Evolutionary conservation across 2,888 invertebrate species (phyloP), one percentile per base, ranked within the genome.

Genomic region (Pterostichus niger): DNA sequence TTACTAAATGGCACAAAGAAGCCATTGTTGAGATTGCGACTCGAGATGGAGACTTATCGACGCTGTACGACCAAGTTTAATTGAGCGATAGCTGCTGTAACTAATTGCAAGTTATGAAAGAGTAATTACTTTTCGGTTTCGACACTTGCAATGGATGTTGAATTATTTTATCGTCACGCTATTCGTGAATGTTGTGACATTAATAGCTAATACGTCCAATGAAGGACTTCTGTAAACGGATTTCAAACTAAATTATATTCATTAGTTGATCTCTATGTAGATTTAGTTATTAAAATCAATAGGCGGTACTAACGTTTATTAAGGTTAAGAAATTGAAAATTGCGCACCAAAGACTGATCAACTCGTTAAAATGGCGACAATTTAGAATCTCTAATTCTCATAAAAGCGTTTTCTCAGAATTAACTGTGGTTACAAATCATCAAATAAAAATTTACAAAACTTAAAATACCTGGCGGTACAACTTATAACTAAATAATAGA

Each of bases 151-250:
- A 40, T 40, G 6, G 40, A 40, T 40, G 40, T 40, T 40, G 40
- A 13, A 52, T 52, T 52, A 52, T 52, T 52, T 52, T 52, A 52
- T 52, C 52, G 52, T 52, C 52, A 52, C 52, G 52, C 52, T 52
- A 13, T 52, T 52, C n/a, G 52, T 52, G 13, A 52, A 52, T 52
- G 52, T 52, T 52, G 52, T 52, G 52, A 52, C 52, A 52, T 52
- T 52, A 40, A 40, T 52, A n/a, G 13, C 52, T 52, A 52, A 52
- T 52, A 52, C 6, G 52, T 6, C 10, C 52, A 52, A 52, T 52
- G 52, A 52, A 52, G 52, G 52, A 52, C 52, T 52, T n/a, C 52
- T 52, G 52, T 52, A 52, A 13, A 52, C 52, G 52, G 40, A 6
- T 40, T 40, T 40, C 40, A 40, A 7, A 40, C 40, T 40, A 40